A percentile compares a stretch with the other conserved stretches of the same genome.
phyloP scores from a whole-genome alignment of 2,113 vertebrate genomes.

The Alligator mississippiensis region DNA sequence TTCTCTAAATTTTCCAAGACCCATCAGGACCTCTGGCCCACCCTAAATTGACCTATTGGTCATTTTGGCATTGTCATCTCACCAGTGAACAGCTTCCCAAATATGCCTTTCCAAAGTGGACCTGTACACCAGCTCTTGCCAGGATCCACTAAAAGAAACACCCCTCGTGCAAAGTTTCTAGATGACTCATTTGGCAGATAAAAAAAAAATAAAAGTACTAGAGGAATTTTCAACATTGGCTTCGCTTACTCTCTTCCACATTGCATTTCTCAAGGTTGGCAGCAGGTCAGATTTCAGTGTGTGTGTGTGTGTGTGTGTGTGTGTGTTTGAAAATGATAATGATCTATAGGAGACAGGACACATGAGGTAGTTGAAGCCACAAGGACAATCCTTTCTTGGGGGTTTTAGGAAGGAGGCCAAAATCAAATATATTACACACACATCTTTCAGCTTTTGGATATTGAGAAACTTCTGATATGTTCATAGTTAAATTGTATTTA shows the following conservation, averaged over 20 bases:
- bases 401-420: background rate
- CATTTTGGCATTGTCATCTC: background rate
- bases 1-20: constrained; percentile 29
- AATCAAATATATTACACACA: background rate
- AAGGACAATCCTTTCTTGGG: background rate
- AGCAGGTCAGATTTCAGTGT: no score
- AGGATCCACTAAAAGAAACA: background rate
- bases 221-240: background rate
- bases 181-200: background rate
- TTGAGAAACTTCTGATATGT: background rate
- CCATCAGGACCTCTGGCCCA: background rate
- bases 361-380: background rate
- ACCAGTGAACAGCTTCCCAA: background rate
- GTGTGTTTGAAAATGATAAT: background rate
- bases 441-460: background rate
- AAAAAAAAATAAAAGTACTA: background rate
- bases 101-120: background rate
- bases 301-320: no score
- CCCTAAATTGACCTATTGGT: background rate
- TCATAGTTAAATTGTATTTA: background rate
- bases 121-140: background rate
- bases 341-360: background rate
- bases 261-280: background rate
- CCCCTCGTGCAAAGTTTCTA: background rate
- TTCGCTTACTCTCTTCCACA: background rate